Evolutionary conservation across 2,797 vertebrate species (phyloP), one percentile per base, ranked within the genome.

Genomic region (Sciaenops ocellatus): DNA sequence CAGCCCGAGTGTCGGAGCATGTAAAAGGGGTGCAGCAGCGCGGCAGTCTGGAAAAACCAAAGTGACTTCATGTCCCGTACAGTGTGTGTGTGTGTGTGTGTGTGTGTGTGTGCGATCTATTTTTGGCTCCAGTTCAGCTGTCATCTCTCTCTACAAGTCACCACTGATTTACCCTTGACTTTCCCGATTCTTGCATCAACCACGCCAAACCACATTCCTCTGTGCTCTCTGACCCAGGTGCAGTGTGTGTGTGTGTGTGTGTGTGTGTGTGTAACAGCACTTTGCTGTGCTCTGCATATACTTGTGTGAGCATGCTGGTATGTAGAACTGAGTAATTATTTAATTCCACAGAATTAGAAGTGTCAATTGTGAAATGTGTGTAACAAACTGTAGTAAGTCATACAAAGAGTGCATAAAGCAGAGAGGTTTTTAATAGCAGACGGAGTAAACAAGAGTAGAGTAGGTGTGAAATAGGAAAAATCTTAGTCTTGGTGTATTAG

Each of bases 71-170:
- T 56, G 17, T 72, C 30, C 3, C 1, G 4, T 41, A 51, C 7
- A 13, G 7, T 48, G 18, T 56, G 6, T n/a, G 22, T 12, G 12
- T 1, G 34, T 38, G 34, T 9, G 12, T n/a, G 7, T 48, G 18
- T 56, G 6, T n/a, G 22, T 12, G 12, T 1, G 34, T 38, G 34
- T 9, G 12, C 38, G 5, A 22, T 50, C 41, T 80, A 66, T 76
- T 75, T 76, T 63, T 54, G 20, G 55, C 55, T 59, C 22, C 59
- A 76, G 55, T 12, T 75, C 51, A 80, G 63, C 71, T 65, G 52
- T 48, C 7, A 10, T 24, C 11, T 5, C 4, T 47, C 8, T 69
- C 46, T 65, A 22, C 11, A 38, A 38, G 56, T 20, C 48, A 7
- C 22, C 46, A 3, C 41, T 6, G 7, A 57, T 11, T 51, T 69